Conservation (phyloP, 2,888 invertebrate genomes). For the Chrysotoxum bicinctum region DNA sequence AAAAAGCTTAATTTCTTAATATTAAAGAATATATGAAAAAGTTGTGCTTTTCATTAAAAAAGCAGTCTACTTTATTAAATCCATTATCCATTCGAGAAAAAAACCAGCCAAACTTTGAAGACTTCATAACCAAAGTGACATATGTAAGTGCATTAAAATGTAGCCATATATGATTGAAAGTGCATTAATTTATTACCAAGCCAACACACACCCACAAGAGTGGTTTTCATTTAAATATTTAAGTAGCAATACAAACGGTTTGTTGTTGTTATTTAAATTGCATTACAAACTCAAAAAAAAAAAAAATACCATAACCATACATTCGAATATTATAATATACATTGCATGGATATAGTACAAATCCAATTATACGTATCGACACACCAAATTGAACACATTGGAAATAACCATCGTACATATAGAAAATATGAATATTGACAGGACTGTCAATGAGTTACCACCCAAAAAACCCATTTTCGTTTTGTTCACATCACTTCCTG, state of each 20-base stretch:
- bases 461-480: neutral
- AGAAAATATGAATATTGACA: constrained; percentile 72
- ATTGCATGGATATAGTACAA: constrained; percentile 21
- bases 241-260: constrained; percentile 74
- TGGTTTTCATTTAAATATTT: constrained; percentile 76
- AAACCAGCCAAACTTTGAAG: neutral
- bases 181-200: constrained; percentile 56
- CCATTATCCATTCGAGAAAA: neutral
- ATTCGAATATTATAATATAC: neutral
- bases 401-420: constrained; percentile 55
- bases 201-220: constrained; percentile 19
- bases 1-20: too few species aligned
- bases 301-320: constrained; percentile 3
- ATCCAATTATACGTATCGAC: constrained; percentile 72
- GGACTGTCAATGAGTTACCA: constrained; percentile 62
- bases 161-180: constrained; percentile 59
- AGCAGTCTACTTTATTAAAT: neutral
- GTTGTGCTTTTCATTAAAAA: neutral
- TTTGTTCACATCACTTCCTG: constrained; percentile 1
- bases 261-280: constrained; percentile 1
- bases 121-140: constrained; percentile 46
- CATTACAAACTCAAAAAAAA: constrained; percentile 1
- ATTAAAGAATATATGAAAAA: neutral
- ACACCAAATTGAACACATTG: constrained; percentile 72
- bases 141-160: constrained; percentile 58